These are phyloP conservation scores for Lasioglossum morio DNA, from an alignment of 2,888 invertebrate genomes.

Conservation along the genomic window DNA sequence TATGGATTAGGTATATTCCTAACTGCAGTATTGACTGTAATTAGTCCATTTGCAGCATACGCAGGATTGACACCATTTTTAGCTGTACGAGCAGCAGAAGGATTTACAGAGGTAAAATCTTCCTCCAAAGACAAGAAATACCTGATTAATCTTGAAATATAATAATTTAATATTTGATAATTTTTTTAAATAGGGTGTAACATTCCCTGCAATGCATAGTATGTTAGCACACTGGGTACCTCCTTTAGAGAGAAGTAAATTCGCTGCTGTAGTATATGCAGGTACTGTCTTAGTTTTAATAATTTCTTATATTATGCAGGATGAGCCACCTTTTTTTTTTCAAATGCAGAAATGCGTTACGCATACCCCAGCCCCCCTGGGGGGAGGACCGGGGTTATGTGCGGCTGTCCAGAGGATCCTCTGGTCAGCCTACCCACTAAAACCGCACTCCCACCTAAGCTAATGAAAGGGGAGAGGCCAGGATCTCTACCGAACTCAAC, in stretches of 20 bases:
- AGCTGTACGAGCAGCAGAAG: constrained; percentile 91
- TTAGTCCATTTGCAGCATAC: constrained; percentile 93
- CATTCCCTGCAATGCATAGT: constrained; percentile 97
- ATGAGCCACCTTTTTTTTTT: too few relatives aligned
- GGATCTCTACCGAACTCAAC: too few relatives aligned
- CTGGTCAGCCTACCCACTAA: too few relatives aligned
- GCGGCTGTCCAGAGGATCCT: too few relatives aligned
- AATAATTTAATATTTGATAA: neutral
- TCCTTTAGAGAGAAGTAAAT: constrained; percentile 94
- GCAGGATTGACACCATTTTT: constrained; percentile 89
- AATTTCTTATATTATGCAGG: constrained; percentile 31
- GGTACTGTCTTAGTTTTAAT: constrained; percentile 83
- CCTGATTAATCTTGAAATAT: neutral
- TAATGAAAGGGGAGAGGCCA: too few relatives aligned
- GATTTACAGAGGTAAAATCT: constrained; percentile 90
- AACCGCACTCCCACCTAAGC: too few relatives aligned
- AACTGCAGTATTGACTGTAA: constrained; percentile 92
- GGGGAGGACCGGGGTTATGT: too few relatives aligned
- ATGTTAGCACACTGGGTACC: constrained; percentile 97
- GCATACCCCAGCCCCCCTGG: too few relatives aligned
- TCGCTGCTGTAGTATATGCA: constrained; percentile 95
- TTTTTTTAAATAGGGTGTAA: constrained; percentile 88
- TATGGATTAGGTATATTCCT: constrained; percentile 93
- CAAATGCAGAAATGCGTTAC: too few relatives aligned
- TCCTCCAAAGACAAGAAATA: neutral